Conservation (phyloP, 2,888 invertebrate genomes). For the Hetaerina titia region DNA sequence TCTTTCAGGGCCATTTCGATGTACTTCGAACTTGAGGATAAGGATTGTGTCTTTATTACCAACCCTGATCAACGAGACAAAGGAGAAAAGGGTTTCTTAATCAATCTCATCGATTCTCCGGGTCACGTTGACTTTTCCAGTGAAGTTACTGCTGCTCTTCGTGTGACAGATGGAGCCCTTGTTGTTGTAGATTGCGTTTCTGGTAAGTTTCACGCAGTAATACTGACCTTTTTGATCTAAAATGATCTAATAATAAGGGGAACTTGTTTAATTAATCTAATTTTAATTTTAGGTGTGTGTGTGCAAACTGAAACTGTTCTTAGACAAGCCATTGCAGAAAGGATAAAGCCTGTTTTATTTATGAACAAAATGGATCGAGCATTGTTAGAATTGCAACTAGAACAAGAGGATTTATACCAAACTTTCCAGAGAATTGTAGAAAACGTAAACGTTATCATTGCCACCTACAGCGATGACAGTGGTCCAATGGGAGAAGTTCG, state of each 20-base stretch:
- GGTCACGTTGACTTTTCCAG: conserved; percentile 99
- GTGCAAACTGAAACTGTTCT: conserved; percentile 99
- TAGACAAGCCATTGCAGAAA: conserved; percentile 99
- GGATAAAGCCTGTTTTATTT: conserved; percentile 99
- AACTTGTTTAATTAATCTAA: background rate
- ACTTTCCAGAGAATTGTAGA: conserved; percentile 99
- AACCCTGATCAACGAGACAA: conserved; percentile 94
- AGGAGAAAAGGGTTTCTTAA: conserved; percentile 96
- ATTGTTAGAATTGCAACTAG: conserved; percentile 96
- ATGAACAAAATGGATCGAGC: conserved; percentile 99
- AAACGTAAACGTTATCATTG: conserved; percentile 99
- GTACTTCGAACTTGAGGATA: conserved; percentile 98
- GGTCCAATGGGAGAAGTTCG: conserved; percentile 99
- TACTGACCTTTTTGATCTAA: background rate
- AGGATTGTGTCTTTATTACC: conserved; percentile 96
- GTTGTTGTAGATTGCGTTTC: conserved; percentile 99
- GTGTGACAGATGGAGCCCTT: conserved; percentile 99
- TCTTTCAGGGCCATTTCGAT: conserved; percentile 95
- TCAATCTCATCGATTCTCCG: conserved; percentile 99
- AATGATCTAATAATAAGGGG: background rate
- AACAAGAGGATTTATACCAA: conserved; percentile 98
- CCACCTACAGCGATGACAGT: conserved; percentile 97
- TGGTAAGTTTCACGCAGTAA: conserved; percentile 82
- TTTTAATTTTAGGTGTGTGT: conserved; percentile 90
- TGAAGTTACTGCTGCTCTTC: conserved; percentile 99